Conservation (phyloP, 2,113 vertebrate species). For the Prinia subflava region DNA sequence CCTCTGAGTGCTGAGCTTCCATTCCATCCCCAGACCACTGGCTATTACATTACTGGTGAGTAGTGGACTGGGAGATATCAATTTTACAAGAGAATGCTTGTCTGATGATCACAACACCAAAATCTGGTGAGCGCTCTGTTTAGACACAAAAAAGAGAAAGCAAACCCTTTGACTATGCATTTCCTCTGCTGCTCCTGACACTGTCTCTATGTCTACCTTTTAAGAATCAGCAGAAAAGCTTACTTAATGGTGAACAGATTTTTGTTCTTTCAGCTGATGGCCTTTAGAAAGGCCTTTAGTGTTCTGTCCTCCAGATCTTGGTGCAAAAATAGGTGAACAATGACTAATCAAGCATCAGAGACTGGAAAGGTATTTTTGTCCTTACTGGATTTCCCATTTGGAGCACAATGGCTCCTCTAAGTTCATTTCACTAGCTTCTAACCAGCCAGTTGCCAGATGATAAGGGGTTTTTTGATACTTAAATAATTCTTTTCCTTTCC, state of each 20-base stretch:
- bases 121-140: not conserved
- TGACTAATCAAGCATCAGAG: not conserved
- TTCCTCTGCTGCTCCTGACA: not conserved
- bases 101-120: constrained; percentile 14
- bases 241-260: not conserved
- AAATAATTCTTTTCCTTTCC: not conserved
- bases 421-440: not conserved
- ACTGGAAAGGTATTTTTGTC: not conserved
- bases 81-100: constrained; percentile 38
- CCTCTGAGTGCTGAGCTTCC: not conserved
- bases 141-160: not conserved
- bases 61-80: not conserved
- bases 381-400: not conserved
- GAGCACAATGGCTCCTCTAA: not conserved
- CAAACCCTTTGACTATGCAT: not conserved
- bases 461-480: not conserved
- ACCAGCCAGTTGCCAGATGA: not conserved
- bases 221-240: not conserved
- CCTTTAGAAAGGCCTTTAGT: not conserved
- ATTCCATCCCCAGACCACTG: constrained; percentile 43
- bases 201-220: not conserved
- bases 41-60: constrained; percentile 37
- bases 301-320: not conserved
- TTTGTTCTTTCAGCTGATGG: not conserved
- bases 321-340: not conserved